These are phyloP conservation scores for mouse (Mus musculus) DNA, from an alignment of 2,113 vertebrate genomes.

Conservation along the genomic window GRCm39 chr6:49233501-49234000, in stretches of 20 bases:
- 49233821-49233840: background rate
- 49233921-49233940: background rate
- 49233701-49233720: background rate
- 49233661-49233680: background rate
- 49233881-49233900: background rate
- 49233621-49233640: background rate
- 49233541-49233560: slow-evolving; percentile 10
- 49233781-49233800: background rate
- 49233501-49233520: background rate
- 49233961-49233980: background rate
- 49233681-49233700: background rate
- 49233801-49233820: slow-evolving; percentile 22
- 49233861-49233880: background rate
- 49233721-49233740: slow-evolving; percentile 16
- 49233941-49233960: background rate
- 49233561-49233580: background rate
- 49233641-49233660: background rate
- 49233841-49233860: background rate
- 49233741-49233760: slow-evolving; percentile 29
- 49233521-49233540: background rate
- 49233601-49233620: too few species aligned
- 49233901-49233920: background rate
- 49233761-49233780: background rate
- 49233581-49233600: slow-evolving; percentile 4
- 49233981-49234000: background rate